Base-by-base conservation (phyloP, 1,140 invertebrate genomes). In the Anoplolepis gracilipes region DNA sequence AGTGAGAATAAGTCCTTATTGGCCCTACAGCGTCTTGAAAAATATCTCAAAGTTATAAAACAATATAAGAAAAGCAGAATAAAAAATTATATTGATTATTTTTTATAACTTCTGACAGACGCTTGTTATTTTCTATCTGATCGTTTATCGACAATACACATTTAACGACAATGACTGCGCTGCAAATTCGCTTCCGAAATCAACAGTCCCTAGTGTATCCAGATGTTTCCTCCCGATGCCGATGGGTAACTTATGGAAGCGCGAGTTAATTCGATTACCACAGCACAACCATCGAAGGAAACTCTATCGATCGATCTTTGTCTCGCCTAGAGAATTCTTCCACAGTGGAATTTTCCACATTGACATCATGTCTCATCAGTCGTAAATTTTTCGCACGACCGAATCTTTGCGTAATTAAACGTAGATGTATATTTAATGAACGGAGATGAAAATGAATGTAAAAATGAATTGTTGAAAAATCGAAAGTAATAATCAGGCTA, bases 171-270 rank as follows among this genome's bases (percentile, higher is more conserved):
- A 87, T 75, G 84, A 75, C 87, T 70, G 69, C 72, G 79, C 84
- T 86, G 78, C 49, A 84, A 87, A 87, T 86, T 70, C 78, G 84
- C 53, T 62, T 85, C 87, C 87, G 64, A 36, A 88, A 90, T 89
- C 90, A 84, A 86, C 84, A 85, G 62, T 90, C 87, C 87, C 90
- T 72, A 22, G 85, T 85, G 85, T 77, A 49, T 67, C 62, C 69
- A 53, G 55, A 85, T 61, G 77, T 78, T 89, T 87, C 85, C 78
- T 79, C 67, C 84, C n/a, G 85, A 75, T 84, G 84, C 87, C 81
- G 70, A 90, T 87, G 69, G 61, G 49, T 88, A 88, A 90, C 87
- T 90, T 88, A 90, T 88, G 73, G 85, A 84, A 88, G 88, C 67
- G 49, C 78, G 78, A 39, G 53, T 30, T 90, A 90, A 90, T 88